Evolutionary conservation across 2,113 vertebrate genomes (phyloP), one percentile per base, ranked within the genome.

Genomic region (Austrofundulus limnaeus): DNA sequence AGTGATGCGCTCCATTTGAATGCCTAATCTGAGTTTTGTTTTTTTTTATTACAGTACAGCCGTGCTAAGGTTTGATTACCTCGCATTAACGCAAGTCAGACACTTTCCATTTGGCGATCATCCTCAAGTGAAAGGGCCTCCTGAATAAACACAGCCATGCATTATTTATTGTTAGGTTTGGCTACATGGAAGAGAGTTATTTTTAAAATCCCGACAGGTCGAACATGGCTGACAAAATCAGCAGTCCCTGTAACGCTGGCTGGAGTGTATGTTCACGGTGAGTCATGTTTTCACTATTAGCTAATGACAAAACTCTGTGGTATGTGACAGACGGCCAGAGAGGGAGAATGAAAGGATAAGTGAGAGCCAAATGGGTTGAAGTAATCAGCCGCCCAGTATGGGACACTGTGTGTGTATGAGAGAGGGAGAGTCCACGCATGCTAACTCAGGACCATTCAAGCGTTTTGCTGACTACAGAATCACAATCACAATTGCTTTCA

Each of bases 401-500:
- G 62, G 68, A 83, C 71, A 62, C 42, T 66, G 45, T 21, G 56
- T 11, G 54, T 71, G 79, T 72, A 28, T 57, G 69, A 66, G 67
- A 55, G 31, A n/a, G n/a, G 55, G 67, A 58, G 59, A 47, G 65
- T 13, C 16, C 66, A 71, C 19, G 57, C 68, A 78, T 82, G 79
- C 76, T 86, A 86, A 86, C 85, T 84, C 81, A 15, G 82, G 83
- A 57, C 85, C 74, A 89, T 88, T 89, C 82, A 89, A 70, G 78
- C 87, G 58, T 90, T 89, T 86, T 90, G 89, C 89, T 89, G 89
- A 90, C 89, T 90, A 84, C 31, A 56, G 86, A 84, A 77, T 87
- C 87, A 88, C 86, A 87, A 79, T 90, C 86, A 89, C 89, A 89
- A 86, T 87, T 88, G 87, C 89, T 89, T 88, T 89, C 87, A 88